These are phyloP conservation scores for Mythimna vitellina DNA, from an alignment of 2,888 invertebrate species.

Conservation along the genomic window DNA sequence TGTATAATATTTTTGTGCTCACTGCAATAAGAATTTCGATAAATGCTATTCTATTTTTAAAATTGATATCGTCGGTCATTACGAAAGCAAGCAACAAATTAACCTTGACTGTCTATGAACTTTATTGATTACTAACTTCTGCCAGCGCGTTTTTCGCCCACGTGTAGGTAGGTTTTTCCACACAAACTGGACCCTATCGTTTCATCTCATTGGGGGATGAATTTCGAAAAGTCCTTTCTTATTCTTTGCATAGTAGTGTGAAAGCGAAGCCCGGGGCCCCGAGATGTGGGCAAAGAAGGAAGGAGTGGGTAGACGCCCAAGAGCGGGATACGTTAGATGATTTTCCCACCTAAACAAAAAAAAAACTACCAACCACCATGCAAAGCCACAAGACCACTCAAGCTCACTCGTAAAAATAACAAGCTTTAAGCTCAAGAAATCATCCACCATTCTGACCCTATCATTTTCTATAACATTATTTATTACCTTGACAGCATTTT, in stretches of 20 bases:
- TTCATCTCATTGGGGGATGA: too few relatives aligned
- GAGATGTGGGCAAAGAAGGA: too few relatives aligned
- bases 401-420: background rate
- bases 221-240: too few relatives aligned
- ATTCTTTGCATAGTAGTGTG: too few relatives aligned
- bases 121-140: background rate
- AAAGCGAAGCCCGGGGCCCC: too few relatives aligned
- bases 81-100: background rate
- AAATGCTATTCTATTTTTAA: background rate
- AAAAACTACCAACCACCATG: slow-evolving; percentile 3
- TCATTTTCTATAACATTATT: slow-evolving; percentile 15
- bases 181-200: too few relatives aligned
- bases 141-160: too few relatives aligned
- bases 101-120: background rate
- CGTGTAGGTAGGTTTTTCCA: too few relatives aligned
- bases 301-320: too few relatives aligned
- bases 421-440: background rate
- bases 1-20: background rate
- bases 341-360: too few relatives aligned
- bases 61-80: background rate
- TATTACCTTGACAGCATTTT: background rate
- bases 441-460: background rate
- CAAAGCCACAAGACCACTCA: slow-evolving; percentile 8
- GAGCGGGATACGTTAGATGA: too few relatives aligned
- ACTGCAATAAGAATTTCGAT: background rate